Evolutionary conservation across 2,797 vertebrate genomes (phyloP), one percentile per base, ranked within the genome.

Genomic region (Halcyon chelicuti): DNA sequence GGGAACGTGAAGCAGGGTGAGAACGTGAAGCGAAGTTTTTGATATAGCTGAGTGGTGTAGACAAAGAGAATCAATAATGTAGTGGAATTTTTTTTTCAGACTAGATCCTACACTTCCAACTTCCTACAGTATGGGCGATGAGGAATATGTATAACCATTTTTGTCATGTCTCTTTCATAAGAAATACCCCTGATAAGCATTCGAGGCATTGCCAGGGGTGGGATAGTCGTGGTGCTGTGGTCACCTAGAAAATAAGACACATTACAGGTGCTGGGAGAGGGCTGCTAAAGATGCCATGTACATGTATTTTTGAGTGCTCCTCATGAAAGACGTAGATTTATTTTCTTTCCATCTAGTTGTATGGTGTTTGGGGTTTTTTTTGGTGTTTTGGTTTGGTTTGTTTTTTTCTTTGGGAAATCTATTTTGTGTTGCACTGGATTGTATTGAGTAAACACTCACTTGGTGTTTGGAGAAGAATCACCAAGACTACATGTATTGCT

Each of bases 161-260:
- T 10, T 52, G 9, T 18, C 13, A 1, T 17, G 8, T 21, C 1
- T 70, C 60, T 57, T 39, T 57, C 18, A 8, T 2, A 46, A 19
- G 10, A 42, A 44, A n/a, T 58, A 25, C 76, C 35, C 52, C 39
- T 52, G 35, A 47, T 73, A 18, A 67, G 12, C 44, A 23, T 40
- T 62, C 10, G 23, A 28, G 61, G 29, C 18, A 7, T 6, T 51
- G 47, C 16, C 10, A 5, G 37, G 70, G 62, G 10, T 51, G 62
- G n/a, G 9, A 57, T 33, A 68, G 23, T 33, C 0, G 0, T 79
- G 21, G 35, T 7, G 4, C 66, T 63, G 20, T 23, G 67, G 10
- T 37, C 11, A 15, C 1, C 0, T 0, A 5, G 46, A 37, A 61
- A 44, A 14, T 28, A 29, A 29, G n/a, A 8, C 40, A 4, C 12